phyloP scores from a whole-genome alignment of 2,888 invertebrate species.

The Clanis bilineata region DNA sequence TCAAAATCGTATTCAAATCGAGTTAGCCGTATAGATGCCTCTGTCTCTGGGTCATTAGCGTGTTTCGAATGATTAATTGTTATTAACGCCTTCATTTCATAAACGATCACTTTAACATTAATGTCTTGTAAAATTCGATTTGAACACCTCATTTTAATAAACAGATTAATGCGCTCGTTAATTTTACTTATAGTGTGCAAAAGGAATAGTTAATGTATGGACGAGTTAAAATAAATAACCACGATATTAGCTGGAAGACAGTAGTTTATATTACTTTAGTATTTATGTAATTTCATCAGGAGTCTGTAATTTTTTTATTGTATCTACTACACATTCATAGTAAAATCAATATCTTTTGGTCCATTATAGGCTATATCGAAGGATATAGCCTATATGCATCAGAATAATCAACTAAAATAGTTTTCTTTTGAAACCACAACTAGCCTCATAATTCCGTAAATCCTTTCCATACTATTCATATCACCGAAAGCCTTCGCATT shows the following conservation, averaged over 20 bases:
- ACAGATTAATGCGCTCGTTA: slow-evolving; percentile 15
- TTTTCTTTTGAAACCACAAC: neutral
- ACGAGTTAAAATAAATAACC: neutral
- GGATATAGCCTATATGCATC: too few species aligned
- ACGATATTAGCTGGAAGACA: neutral
- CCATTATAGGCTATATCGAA: too few species aligned
- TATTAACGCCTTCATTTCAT: slow-evolving; percentile 55
- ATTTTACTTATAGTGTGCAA: slow-evolving; percentile 13
- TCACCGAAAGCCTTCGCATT: neutral
- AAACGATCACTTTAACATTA: slow-evolving; percentile 54
- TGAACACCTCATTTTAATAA: slow-evolving; percentile 44
- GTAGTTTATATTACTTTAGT: neutral
- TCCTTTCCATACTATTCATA: neutral
- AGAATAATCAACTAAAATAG: too few species aligned
- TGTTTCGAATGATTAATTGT: slow-evolving; percentile 59
- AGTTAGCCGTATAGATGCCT: slow-evolving; percentile 23
- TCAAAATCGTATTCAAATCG: slow-evolving; percentile 11
- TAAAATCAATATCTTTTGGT: too few species aligned
- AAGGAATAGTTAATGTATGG: neutral
- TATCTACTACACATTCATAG: too few species aligned
- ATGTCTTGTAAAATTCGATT: slow-evolving; percentile 56
- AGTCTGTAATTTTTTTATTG: too few species aligned
- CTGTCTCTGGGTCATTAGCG: slow-evolving; percentile 54
- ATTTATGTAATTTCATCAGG: too few species aligned
- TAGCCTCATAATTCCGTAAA: neutral